Evolutionary conservation across 2,113 vertebrate genomes (phyloP), one percentile per base, ranked within the genome.

Genomic region (Lucifuga dentata): DNA sequence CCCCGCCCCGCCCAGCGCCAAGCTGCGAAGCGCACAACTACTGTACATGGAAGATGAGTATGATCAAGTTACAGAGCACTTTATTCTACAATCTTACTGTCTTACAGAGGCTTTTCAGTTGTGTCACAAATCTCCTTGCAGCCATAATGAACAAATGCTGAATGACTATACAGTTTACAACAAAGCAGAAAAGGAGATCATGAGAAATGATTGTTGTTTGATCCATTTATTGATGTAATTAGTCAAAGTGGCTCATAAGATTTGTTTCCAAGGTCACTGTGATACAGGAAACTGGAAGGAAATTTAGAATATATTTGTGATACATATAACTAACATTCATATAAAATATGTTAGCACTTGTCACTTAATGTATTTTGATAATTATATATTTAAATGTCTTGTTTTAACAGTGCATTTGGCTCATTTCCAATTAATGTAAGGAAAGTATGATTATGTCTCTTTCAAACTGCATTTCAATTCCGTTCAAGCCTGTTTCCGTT

Each of bases 31-130:
- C 80, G 75, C 86, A 90, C 86, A 90, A 88, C 44, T 68, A 48
- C 65, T 83, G 74, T 73, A 83, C 67, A 23, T 43, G 26, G 19
- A 68, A 48, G 59, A 86, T 23, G 39, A 71, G 83, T 89, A 45
- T 74, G 59, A 83, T 65, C 83, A 53, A 52, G 68, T 84, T 69
- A 63, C 55, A 55, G 72, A 75, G 82, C 86, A 90, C 84, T 89
- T 90, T 89, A 88, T 83, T 89, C 74, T 87, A 84, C 81, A 80
- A 73, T 70, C 77, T 78, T 52, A 76, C 51, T 59, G 33, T 57
- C 68, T 59, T 68, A 51, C 36, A 19, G 20, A 64, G 60, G 57
- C 61, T 70, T 53, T 53, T 32, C 49, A 55, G 64, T 49, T 50
- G 50, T 51, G 53, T 72, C 50, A 60, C 62, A 56, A 29, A 73